phyloP scores from a whole-genome alignment of 2,797 vertebrate genomes.

The Scomberomorus guttatus region DNA sequence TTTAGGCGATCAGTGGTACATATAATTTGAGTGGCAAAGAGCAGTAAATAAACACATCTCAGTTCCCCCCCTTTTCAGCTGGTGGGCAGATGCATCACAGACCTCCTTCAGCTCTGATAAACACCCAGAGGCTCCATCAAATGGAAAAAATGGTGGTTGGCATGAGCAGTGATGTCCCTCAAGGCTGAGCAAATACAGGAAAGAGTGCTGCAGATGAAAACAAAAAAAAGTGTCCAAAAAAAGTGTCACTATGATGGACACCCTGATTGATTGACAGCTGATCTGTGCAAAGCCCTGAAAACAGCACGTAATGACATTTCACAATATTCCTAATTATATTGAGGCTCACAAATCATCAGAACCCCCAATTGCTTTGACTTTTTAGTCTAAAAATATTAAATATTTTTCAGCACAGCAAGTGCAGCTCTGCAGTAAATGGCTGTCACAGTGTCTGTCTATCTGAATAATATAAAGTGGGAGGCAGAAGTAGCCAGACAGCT shows the following conservation, averaged over 20 bases:
- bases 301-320: not conserved
- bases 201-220: not conserved
- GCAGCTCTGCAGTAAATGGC: constrained; percentile 36
- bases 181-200: not conserved
- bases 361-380: constrained; percentile 6
- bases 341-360: not conserved
- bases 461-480: constrained; percentile 45
- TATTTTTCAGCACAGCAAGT: not conserved
- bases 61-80: constrained; percentile 1
- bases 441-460: constrained; percentile 45
- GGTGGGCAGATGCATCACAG: not conserved
- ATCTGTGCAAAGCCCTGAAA: not conserved
- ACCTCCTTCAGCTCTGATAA: constrained; percentile 7
- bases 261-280: constrained; percentile 25
- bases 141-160: constrained; percentile 1
- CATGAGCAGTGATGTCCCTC: not conserved
- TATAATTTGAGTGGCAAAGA: not conserved
- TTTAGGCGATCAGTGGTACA: not conserved
- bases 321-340: constrained; percentile 20
- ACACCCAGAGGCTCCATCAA: constrained; percentile 11
- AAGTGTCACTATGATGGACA: not conserved
- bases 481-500: constrained; percentile 39
- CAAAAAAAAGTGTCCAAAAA: not conserved
- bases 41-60: constrained; percentile 2
- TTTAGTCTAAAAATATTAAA: not conserved